Evolutionary conservation across 1,140 invertebrate genomes (phyloP).

Genomic region (Centruroides vittatus): DNA sequence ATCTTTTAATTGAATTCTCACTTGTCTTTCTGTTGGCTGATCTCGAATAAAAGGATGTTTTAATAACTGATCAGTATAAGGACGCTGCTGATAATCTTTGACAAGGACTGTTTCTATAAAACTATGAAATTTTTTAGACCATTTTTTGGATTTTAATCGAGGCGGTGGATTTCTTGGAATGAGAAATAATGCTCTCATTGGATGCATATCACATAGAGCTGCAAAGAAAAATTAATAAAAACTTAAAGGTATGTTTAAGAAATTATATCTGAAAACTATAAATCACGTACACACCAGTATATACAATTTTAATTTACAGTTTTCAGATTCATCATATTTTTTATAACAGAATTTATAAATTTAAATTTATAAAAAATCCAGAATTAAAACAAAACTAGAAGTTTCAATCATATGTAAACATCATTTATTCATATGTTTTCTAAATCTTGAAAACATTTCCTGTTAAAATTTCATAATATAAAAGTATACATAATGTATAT

Average conservation of each 20-base stretch:
- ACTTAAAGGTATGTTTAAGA: too few species aligned
- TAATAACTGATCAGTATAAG: conserved; percentile 93
- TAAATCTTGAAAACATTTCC: too few species aligned
- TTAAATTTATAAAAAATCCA: too few species aligned
- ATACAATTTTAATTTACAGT: neutral
- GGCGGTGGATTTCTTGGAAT: conserved; percentile 96
- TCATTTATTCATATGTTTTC: too few species aligned
- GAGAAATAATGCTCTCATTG: conserved; percentile 96
- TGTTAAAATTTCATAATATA: too few species aligned
- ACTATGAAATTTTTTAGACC: conserved; percentile 81
- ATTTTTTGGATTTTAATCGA: conserved; percentile 93
- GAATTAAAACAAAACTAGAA: too few species aligned
- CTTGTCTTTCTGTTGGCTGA: conserved; percentile 94
- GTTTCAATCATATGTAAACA: too few species aligned
- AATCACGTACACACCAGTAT: too few species aligned
- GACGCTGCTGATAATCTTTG: conserved; percentile 95
- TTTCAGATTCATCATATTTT: too few species aligned
- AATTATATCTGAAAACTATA: too few species aligned
- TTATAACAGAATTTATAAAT: too few species aligned
- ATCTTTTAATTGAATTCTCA: conserved; percentile 95
- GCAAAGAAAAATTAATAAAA: conserved; percentile 10
- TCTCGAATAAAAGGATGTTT: conserved; percentile 96
- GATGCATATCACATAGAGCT: conserved; percentile 81
- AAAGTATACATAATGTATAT: too few species aligned
- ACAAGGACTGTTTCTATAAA: conserved; percentile 80